Percentiles rank a stretch among this genome's conserved stretches.
phyloP scores from a whole-genome alignment of 2,888 invertebrate species.

The Archips crataeganus region DNA sequence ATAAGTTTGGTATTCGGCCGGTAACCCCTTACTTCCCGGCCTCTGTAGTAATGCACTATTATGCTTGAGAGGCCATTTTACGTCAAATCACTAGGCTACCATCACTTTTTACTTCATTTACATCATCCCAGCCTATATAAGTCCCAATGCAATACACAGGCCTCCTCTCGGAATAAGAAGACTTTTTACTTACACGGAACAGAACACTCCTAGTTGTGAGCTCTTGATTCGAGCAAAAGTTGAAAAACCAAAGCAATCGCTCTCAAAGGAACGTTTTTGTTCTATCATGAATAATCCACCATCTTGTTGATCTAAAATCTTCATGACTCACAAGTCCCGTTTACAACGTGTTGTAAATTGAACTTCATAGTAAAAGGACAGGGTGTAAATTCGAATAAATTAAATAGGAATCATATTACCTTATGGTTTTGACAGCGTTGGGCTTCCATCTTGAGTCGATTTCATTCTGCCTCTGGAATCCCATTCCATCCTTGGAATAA shows the following conservation, averaged over 20 bases:
- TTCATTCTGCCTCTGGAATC: conserved; percentile 1
- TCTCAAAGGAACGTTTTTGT: conserved; percentile 13
- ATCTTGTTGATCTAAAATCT: neutral
- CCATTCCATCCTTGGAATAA: conserved; percentile 3
- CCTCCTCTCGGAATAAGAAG: no score
- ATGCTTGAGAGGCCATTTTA: no score
- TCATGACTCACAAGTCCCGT: neutral
- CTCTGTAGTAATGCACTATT: no score
- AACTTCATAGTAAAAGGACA: neutral
- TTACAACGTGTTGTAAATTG: neutral
- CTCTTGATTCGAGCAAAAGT: neutral
- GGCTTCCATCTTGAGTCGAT: conserved; percentile 7
- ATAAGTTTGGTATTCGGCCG: no score
- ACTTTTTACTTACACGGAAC: neutral
- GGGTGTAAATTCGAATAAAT: neutral
- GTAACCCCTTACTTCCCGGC: no score
- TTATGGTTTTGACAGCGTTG: neutral
- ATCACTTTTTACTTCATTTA: no score
- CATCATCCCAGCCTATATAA: no score
- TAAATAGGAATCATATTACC: neutral
- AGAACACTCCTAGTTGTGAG: neutral
- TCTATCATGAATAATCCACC: conserved; percentile 7
- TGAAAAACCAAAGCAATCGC: neutral
- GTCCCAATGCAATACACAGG: no score
- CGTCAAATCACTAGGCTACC: no score